Evolutionary conservation across 1,140 invertebrate species (phyloP).

Genomic region (Sminthurinus signatus): DNA sequence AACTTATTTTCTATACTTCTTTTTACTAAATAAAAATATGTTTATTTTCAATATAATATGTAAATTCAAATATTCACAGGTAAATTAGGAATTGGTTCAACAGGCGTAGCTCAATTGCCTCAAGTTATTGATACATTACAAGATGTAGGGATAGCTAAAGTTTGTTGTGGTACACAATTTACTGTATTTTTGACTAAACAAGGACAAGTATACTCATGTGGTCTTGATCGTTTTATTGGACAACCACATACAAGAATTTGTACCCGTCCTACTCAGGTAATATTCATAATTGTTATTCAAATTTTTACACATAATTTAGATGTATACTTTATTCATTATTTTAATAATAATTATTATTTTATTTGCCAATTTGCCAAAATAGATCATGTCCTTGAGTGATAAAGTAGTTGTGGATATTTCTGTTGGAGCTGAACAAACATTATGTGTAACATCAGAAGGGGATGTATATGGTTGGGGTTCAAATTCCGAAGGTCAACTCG

Average conservation of each 20-base stretch:
- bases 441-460: slow-evolving; percentile 44
- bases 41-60: not conserved
- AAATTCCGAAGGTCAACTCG: slow-evolving; percentile 58
- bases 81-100: slow-evolving; percentile 25
- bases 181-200: slow-evolving; percentile 58
- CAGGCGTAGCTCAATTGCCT: slow-evolving; percentile 5
- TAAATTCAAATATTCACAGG: no score
- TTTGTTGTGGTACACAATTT: slow-evolving; percentile 59
- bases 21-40: no score
- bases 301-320: no score
- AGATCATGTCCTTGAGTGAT: slow-evolving; percentile 49
- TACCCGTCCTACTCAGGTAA: slow-evolving; percentile 26
- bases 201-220: slow-evolving; percentile 58
- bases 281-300: not conserved
- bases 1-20: no score
- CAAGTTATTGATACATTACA: slow-evolving; percentile 54
- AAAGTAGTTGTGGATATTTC: slow-evolving; percentile 56
- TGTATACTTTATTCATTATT: not conserved
- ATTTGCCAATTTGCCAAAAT: slow-evolving; percentile 9
- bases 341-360: not conserved
- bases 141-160: slow-evolving; percentile 55
- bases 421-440: slow-evolving; percentile 57
- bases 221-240: slow-evolving; percentile 56
- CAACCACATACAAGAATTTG: slow-evolving; percentile 49
- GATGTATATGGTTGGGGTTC: slow-evolving; percentile 61